Percentiles rank a stretch among this genome's conserved stretches.
These are phyloP conservation scores for Gopherus evgoodei DNA, from an alignment of 2,113 vertebrate genomes.

Conservation along the genomic window DNA sequence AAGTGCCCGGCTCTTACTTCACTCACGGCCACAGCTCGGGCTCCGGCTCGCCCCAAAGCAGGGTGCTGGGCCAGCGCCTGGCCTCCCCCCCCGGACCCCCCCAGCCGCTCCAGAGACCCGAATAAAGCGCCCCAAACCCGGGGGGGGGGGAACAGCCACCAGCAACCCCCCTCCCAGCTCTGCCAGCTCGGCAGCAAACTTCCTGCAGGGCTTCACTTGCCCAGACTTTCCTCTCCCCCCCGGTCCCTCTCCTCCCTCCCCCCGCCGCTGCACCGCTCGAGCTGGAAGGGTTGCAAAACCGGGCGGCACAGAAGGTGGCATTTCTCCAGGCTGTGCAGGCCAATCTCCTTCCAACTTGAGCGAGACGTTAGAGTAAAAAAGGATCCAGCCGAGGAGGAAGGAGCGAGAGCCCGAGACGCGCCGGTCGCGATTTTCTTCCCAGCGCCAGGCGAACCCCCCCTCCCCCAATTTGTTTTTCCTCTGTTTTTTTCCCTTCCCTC, in stretches of 20 bases:
- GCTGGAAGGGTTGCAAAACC: not conserved
- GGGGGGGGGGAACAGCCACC: too few species aligned
- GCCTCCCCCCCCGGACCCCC: not conserved
- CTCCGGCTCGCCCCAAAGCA: too few species aligned
- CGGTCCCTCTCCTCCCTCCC: not conserved
- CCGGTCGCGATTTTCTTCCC: not conserved
- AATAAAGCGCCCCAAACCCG: too few species aligned
- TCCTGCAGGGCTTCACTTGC: too few species aligned
- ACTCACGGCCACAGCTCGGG: too few species aligned
- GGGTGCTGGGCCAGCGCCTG: too few species aligned
- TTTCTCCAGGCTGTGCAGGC: not conserved
- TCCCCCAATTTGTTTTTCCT: not conserved
- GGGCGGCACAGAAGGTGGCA: conserved; percentile 3
- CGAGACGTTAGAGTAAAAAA: not conserved
- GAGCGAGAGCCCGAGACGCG: not conserved
- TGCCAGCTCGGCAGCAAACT: too few species aligned
- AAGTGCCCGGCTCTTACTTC: too few species aligned
- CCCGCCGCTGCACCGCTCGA: not conserved
- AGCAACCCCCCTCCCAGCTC: too few species aligned
- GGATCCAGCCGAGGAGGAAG: not conserved
- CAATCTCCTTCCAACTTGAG: not conserved
- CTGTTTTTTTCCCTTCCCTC: not conserved
- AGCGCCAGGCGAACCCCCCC: not conserved
- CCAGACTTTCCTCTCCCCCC: too few species aligned
- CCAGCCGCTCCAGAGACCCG: too few species aligned